Conservation (phyloP, 2,888 invertebrate species). For the Thymelicus sylvestris region DNA sequence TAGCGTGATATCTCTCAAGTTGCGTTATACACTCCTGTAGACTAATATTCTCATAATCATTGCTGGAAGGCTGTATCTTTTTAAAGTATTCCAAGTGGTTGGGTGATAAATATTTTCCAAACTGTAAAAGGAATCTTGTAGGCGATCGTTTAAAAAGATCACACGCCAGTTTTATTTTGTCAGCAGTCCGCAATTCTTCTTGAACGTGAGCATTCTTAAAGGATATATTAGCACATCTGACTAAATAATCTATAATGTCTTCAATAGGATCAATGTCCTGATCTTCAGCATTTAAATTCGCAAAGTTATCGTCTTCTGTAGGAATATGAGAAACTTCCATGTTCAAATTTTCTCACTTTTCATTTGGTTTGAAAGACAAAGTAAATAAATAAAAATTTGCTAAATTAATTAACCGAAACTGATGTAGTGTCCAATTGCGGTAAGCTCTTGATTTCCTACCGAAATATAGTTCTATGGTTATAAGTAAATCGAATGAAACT, state of each 20-base stretch:
- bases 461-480: too few species aligned
- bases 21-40: slow-evolving; percentile 87
- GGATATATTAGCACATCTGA: slow-evolving; percentile 85
- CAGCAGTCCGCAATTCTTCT: slow-evolving; percentile 88
- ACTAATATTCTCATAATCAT: slow-evolving; percentile 74
- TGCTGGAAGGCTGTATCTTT: slow-evolving; percentile 50
- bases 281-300: neutral
- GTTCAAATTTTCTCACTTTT: neutral
- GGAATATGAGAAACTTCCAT: neutral
- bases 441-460: too few species aligned
- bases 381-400: too few species aligned
- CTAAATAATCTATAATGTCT: slow-evolving; percentile 86
- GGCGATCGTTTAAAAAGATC: slow-evolving; percentile 87
- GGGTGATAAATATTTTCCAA: slow-evolving; percentile 88
- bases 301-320: neutral
- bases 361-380: neutral
- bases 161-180: slow-evolving; percentile 89
- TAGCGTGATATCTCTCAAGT: slow-evolving; percentile 83
- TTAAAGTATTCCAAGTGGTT: slow-evolving; percentile 90
- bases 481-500: too few species aligned
- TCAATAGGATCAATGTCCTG: slow-evolving; percentile 67
- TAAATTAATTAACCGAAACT: too few species aligned
- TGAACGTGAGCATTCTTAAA: slow-evolving; percentile 94
- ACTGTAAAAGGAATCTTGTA: slow-evolving; percentile 89
- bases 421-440: too few species aligned